phyloP scores from a whole-genome alignment of 1,140 invertebrate genomes.

The Mactra quadrangularis region DNA sequence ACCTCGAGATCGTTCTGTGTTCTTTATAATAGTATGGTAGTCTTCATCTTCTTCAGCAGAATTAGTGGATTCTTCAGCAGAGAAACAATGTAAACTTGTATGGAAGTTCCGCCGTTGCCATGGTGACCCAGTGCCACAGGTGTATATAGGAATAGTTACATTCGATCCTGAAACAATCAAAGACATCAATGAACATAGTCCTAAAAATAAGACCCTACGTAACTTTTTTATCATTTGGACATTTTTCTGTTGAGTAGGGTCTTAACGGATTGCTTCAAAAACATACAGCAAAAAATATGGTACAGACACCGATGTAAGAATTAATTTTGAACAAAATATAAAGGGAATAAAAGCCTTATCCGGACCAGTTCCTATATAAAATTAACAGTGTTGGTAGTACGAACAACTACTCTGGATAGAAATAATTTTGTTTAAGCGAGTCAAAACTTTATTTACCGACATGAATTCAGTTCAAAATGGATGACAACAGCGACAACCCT shows the following conservation, averaged over 20 bases:
- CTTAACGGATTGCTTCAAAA: neutral
- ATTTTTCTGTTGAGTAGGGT: neutral
- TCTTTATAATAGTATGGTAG: constrained; percentile 78
- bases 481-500: no score
- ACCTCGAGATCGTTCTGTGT: constrained; percentile 79
- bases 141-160: constrained; percentile 34
- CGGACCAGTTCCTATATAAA: no score
- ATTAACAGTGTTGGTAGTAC: no score
- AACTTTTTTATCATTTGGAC: neutral
- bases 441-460: no score
- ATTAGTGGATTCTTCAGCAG: constrained; percentile 14
- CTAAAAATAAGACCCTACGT: neutral
- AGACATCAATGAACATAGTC: neutral
- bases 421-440: no score
- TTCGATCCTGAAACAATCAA: neutral
- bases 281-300: neutral
- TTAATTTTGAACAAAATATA: no score
- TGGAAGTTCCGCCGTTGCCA: constrained; percentile 10
- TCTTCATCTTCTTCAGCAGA: constrained; percentile 71
- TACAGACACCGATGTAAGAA: neutral
- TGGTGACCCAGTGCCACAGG: neutral
- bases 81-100: neutral
- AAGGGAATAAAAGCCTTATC: no score
- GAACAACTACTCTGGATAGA: no score
- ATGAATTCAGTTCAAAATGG: no score